Base-by-base conservation (phyloP, 2,113 vertebrate species). In the Gobio gobio region DNA sequence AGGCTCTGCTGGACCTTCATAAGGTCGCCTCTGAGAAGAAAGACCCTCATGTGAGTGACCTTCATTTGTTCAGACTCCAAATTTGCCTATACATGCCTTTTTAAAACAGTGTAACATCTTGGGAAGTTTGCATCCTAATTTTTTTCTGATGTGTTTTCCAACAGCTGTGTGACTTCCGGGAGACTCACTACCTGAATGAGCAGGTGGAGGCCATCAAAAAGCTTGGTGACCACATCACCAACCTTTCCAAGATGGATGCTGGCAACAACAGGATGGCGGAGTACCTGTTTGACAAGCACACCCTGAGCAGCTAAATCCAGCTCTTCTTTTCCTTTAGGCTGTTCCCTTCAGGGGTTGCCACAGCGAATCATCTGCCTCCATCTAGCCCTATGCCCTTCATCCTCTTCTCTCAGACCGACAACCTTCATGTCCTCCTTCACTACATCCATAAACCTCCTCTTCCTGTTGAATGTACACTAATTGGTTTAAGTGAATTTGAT, bases 271-370 rank as follows among this genome's bases (percentile, higher is more conserved):
- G 96, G 93, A 94, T 98, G 96, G 97, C 97, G 0, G 97, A 99
- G 89, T 98, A 98, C 89, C 95, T 99, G 90, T 99, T 99, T 54
- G 97, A 99, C 94, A 99, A 99, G 96, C 97, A 98, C 85, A 95
- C 97, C 89, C 92, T 99, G 10, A n/a, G n/a, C n/a, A n/a, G n/a
- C n/a, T n/a, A n/a, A n/a, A n/a, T n/a, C n/a, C 22, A 18, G 40
- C n/a, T 6, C 61, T 45, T n/a, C n/a, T n/a, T n/a, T n/a, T n/a
- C n/a, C n/a, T n/a, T n/a, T n/a, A n/a, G n/a, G n/a, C n/a, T n/a
- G n/a, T n/a, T n/a, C n/a, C n/a, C n/a, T n/a, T n/a, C n/a, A n/a
- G n/a, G n/a, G n/a, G n/a, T n/a, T n/a, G n/a, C n/a, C n/a, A 56
- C 54, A 56, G 43, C 20, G 22, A 59, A 45, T 66, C 24, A 33